Conservation (phyloP, 2,888 invertebrate genomes). For the Tolmerus cingulatus region DNA sequence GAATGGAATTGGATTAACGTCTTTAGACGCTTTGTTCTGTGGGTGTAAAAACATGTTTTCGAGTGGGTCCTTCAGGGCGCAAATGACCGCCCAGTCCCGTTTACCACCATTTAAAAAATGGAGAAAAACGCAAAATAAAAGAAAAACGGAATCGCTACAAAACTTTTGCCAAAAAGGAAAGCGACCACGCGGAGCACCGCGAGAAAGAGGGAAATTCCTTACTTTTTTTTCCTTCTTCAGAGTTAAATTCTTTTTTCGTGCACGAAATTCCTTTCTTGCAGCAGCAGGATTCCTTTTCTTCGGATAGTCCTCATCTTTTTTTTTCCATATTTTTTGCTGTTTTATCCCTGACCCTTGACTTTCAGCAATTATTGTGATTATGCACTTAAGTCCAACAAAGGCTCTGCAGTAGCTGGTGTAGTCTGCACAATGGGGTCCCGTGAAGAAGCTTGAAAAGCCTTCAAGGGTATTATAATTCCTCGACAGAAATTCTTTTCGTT, state of each 20-base stretch:
- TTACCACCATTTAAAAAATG: not conserved
- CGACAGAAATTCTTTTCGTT: not conserved
- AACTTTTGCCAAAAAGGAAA: constrained; percentile 13
- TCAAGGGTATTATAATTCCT: not conserved
- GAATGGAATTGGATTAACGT: constrained; percentile 38
- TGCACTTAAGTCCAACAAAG: constrained; percentile 41
- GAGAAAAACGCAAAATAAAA: not conserved
- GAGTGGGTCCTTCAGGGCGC: constrained; percentile 10
- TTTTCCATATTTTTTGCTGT: not conserved
- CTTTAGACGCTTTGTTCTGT: constrained; percentile 38
- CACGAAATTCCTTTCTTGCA: constrained; percentile 15
- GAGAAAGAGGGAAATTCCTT: constrained; percentile 14
- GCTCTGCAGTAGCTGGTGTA: not conserved
- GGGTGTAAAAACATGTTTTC: constrained; percentile 41
- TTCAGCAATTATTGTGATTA: constrained; percentile 40
- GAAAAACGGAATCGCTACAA: constrained; percentile 10
- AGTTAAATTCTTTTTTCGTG: not conserved
- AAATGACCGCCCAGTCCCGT: not conserved
- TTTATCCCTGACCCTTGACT: constrained; percentile 12
- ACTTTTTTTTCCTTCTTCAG: not conserved
- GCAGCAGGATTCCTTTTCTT: not conserved
- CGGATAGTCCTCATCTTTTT: not conserved
- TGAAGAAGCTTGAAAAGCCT: constrained; percentile 3
- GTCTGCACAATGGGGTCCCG: not conserved
- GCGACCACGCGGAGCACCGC: not conserved